phyloP scores from a whole-genome alignment of 2,888 invertebrate genomes.

The Tachystola acroxantha region DNA sequence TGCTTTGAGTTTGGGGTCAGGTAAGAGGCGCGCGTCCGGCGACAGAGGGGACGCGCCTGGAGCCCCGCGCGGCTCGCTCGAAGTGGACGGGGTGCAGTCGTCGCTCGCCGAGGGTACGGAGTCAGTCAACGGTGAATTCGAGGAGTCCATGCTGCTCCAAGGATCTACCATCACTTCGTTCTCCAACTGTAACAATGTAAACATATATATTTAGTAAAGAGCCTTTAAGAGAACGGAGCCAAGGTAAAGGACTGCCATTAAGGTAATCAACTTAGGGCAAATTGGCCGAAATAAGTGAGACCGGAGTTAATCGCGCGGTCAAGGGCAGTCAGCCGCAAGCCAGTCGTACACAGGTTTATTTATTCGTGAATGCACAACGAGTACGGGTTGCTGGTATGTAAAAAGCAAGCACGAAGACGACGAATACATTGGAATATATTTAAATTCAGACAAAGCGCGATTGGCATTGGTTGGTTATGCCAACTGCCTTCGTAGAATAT shows the following conservation, averaged over 20 bases:
- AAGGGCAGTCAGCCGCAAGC: conserved; percentile 38
- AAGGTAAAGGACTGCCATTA: conserved; percentile 34
- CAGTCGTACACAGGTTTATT: conserved; percentile 9
- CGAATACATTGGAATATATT: neutral
- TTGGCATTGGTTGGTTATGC: too few relatives aligned
- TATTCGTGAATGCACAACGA: conserved; percentile 40
- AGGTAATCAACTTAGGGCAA: conserved; percentile 43
- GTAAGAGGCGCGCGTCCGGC: conserved; percentile 52
- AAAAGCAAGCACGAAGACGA: conserved; percentile 10
- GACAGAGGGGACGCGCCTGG: conserved; percentile 44
- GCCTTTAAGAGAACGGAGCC: conserved; percentile 34
- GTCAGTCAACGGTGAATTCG: conserved; percentile 73
- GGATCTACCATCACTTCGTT: conserved; percentile 77
- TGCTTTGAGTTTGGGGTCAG: conserved; percentile 43
- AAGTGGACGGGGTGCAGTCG: conserved; percentile 70
- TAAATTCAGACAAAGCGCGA: neutral
- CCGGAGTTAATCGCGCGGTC: conserved; percentile 35
- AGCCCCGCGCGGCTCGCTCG: conserved; percentile 53
- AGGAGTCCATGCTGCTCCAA: conserved; percentile 77
- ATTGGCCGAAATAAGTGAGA: conserved; percentile 38
- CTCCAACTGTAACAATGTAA: conserved; percentile 73
- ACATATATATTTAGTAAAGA: conserved; percentile 5
- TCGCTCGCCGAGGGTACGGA: conserved; percentile 73
- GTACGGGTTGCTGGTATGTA: conserved; percentile 30
- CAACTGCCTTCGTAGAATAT: too few relatives aligned